Conservation (phyloP, 1,140 invertebrate species). For the Sinonovacula constricta region DNA sequence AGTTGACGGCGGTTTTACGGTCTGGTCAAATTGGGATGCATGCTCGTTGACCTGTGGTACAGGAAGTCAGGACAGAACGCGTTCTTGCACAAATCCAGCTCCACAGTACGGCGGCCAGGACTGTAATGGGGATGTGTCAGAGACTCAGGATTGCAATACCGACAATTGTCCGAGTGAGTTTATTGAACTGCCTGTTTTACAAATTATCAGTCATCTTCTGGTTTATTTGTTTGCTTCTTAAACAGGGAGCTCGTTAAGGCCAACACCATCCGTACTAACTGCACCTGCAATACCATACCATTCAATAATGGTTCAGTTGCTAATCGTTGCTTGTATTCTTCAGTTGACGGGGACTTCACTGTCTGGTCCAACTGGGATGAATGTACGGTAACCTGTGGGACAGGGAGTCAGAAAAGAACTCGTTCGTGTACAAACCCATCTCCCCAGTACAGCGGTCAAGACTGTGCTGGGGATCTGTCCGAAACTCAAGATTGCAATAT, state of each 20-base stretch:
- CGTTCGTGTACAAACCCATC: conserved; percentile 45
- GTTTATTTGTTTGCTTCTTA: no score
- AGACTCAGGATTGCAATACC: neutral
- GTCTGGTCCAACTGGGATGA: conserved; percentile 1
- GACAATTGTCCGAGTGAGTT: conserved; percentile 71
- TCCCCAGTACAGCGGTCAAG: conserved; percentile 44
- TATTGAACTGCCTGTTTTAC: no score
- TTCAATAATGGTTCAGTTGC: no score
- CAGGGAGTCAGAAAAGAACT: conserved; percentile 13
- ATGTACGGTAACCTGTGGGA: conserved; percentile 38
- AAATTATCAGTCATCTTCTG: no score
- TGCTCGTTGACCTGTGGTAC: conserved; percentile 5
- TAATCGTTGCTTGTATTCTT: no score
- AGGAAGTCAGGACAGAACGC: conserved; percentile 7
- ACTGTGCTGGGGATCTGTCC: conserved; percentile 36
- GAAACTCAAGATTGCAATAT: conserved; percentile 36
- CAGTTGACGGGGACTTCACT: conserved; percentile 33
- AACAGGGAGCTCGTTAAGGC: no score
- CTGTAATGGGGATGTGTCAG: neutral
- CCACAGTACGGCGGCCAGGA: conserved; percentile 1
- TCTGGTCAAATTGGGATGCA: conserved; percentile 3
- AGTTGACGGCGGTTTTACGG: conserved; percentile 13
- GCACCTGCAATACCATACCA: no score
- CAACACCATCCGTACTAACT: no score
- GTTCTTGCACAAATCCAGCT: conserved; percentile 1